A percentile compares a stretch with the other conserved stretches of the same genome.
Conservation (phyloP, 2,113 vertebrate species). For the Sphaerodactylus townsendi region DNA sequence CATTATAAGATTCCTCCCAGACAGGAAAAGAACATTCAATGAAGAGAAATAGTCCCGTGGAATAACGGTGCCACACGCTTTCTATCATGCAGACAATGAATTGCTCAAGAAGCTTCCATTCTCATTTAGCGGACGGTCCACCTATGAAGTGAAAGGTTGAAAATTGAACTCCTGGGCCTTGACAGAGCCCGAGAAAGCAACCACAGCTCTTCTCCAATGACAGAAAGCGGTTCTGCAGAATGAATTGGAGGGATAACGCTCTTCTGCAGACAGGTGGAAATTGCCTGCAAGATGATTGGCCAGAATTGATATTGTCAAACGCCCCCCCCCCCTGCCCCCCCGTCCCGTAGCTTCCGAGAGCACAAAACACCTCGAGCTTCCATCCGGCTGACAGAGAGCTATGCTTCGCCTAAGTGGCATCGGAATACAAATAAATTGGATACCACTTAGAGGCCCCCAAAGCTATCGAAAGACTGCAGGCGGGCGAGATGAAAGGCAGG, state of each 20-base stretch:
- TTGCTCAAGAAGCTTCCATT: conserved; percentile 11
- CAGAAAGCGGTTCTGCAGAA: conserved; percentile 43
- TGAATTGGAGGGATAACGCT: conserved; percentile 39
- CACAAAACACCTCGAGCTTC: conserved; percentile 43
- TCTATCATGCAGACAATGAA: conserved; percentile 10
- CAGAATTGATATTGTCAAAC: conserved; percentile 57
- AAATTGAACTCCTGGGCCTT: conserved; percentile 36
- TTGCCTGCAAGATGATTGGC: conserved; percentile 46
- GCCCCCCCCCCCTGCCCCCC: too few species aligned
- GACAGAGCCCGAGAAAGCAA: conserved; percentile 30
- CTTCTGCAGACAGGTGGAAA: conserved; percentile 45
- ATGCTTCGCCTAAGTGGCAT: conserved; percentile 54
- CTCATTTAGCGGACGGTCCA: background rate
- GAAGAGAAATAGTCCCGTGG: conserved; percentile 8
- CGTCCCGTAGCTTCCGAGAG: conserved; percentile 47
- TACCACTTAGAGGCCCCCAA: conserved; percentile 63
- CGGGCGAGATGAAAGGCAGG: conserved; percentile 68
- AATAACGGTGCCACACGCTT: background rate
- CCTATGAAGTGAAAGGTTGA: conserved; percentile 12
- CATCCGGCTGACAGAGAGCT: conserved; percentile 57
- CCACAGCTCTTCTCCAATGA: background rate
- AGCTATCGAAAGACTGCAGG: conserved; percentile 41
- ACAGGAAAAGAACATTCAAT: background rate
- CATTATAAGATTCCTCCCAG: background rate
- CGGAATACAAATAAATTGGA: conserved; percentile 71